Evolutionary conservation across 2,113 vertebrate species (phyloP).

Genomic region (Amazona guildingii): DNA sequence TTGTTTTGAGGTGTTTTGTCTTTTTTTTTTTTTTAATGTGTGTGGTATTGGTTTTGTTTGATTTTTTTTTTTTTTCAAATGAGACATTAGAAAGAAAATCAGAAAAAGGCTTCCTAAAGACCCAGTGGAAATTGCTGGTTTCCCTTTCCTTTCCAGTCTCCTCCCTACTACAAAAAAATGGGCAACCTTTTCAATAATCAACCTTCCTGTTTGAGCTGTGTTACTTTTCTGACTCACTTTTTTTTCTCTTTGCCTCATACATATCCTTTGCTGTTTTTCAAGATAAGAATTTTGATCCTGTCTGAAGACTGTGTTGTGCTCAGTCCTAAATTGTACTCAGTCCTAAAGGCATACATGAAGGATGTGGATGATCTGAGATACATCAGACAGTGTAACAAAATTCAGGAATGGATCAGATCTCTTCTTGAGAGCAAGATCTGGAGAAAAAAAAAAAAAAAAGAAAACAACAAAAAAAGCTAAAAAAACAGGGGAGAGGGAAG

Average conservation of each 20-base stretch:
- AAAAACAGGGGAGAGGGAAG: rapidly evolving
- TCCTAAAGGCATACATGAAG: neutral
- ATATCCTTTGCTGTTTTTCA: neutral
- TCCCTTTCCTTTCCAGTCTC: neutral
- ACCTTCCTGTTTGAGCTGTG: neutral
- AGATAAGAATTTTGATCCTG: neutral
- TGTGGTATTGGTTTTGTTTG: neutral
- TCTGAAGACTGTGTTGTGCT: neutral
- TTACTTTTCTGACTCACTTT: neutral
- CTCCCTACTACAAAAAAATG: neutral
- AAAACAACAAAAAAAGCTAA: no score
- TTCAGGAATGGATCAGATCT: neutral
- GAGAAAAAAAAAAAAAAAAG: no score
- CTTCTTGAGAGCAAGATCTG: no score
- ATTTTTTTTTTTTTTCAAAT: neutral
- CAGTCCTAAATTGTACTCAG: neutral
- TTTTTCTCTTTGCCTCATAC: neutral
- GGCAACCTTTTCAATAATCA: neutral
- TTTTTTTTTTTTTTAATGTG: neutral
- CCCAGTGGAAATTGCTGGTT: neutral
- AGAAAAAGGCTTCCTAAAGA: neutral
- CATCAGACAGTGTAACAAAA: neutral
- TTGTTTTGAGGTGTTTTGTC: no score
- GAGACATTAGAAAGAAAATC: neutral
- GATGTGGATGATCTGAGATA: neutral